These are phyloP conservation scores for Phainopepla nitens DNA, from an alignment of 2,113 vertebrate species.

Conservation along the genomic window DNA sequence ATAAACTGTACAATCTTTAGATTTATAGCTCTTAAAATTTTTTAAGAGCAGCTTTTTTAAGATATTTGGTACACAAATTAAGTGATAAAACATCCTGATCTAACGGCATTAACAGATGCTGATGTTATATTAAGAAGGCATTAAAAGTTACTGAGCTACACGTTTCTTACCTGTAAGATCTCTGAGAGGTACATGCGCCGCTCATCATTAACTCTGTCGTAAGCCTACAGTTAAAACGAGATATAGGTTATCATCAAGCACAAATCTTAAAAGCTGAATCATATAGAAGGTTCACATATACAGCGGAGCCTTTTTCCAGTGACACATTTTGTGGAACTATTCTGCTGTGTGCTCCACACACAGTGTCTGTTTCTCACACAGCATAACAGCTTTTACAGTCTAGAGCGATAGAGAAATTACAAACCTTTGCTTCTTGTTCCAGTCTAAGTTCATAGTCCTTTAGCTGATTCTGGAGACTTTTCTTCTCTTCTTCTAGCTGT, in stretches of 20 bases:
- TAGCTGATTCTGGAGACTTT: slow-evolving; percentile 77
- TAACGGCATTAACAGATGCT: not conserved
- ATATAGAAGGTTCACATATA: not conserved
- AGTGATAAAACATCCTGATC: not conserved
- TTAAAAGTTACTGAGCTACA: not conserved
- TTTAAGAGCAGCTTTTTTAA: not conserved
- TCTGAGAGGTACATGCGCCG: slow-evolving; percentile 74
- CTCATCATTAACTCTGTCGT: slow-evolving; percentile 82
- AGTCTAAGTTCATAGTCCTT: slow-evolving; percentile 77
- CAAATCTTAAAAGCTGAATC: not conserved
- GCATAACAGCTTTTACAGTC: not conserved
- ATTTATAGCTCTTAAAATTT: not conserved
- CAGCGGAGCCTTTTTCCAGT: not conserved
- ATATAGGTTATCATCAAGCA: not conserved
- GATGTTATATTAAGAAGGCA: not conserved
- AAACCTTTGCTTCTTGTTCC: slow-evolving; percentile 86
- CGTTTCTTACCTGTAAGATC: slow-evolving; percentile 78
- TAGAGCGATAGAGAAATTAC: not conserved
- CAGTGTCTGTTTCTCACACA: not conserved
- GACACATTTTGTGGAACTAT: not conserved
- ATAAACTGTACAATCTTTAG: not conserved
- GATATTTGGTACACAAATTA: not conserved
- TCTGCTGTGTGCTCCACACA: not conserved
- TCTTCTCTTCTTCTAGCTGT: slow-evolving; percentile 78
- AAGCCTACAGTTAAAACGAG: slow-evolving; percentile 69